A percentile compares a stretch with the other conserved stretches of the same genome.
These are phyloP conservation scores for Actias luna DNA, from an alignment of 2,888 invertebrate genomes.

Conservation along the genomic window DNA sequence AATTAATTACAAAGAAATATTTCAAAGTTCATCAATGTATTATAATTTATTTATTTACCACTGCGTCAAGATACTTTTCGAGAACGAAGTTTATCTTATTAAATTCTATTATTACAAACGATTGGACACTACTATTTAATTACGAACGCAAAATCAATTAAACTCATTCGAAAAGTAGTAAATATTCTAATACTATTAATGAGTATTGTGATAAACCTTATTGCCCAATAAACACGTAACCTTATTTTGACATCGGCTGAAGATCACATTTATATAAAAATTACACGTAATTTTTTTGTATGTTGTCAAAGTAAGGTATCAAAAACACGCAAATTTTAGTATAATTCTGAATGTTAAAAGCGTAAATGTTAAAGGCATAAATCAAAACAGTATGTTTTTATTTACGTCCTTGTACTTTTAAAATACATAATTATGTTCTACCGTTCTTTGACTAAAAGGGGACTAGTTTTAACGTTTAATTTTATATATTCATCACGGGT, in stretches of 20 bases:
- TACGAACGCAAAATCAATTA: neutral
- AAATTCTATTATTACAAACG: slow-evolving; percentile 10
- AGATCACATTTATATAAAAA: no score
- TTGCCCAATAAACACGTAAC: no score
- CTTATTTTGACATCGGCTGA: no score
- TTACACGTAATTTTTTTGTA: no score
- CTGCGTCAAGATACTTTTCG: slow-evolving; percentile 39
- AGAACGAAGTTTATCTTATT: neutral
- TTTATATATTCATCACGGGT: neutral
- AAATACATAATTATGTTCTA: neutral
- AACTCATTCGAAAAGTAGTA: neutral
- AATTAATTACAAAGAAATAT: slow-evolving; percentile 36
- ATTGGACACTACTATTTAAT: neutral
- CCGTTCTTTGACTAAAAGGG: neutral
- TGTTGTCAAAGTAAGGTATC: no score
- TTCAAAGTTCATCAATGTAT: slow-evolving; percentile 59
- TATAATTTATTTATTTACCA: slow-evolving; percentile 71
- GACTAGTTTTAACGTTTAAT: neutral
- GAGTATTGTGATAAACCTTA: slow-evolving; percentile 29
- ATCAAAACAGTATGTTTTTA: neutral
- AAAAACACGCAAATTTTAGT: neutral
- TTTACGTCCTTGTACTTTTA: neutral
- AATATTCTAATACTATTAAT: slow-evolving; percentile 17
- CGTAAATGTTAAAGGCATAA: neutral
- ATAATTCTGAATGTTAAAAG: neutral